Conservation (phyloP, 2,113 vertebrate species). For the Brienomyrus longianalis region DNA sequence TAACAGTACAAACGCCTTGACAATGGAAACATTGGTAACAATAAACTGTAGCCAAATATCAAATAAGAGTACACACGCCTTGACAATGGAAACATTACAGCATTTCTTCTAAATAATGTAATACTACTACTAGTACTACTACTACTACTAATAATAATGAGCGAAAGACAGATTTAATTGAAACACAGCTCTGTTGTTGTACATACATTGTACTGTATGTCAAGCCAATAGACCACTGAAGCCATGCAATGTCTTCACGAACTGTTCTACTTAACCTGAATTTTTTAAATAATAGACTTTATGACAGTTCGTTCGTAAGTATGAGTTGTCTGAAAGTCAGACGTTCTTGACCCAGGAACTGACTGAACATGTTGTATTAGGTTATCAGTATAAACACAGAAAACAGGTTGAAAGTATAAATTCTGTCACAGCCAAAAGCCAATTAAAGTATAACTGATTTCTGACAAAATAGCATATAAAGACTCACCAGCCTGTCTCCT, state of each 20-base stretch:
- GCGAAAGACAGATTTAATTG: background rate
- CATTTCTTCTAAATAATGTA: background rate
- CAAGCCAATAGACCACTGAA: no score
- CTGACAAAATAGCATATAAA: background rate
- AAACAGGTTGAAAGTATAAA: background rate
- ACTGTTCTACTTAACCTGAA: no score
- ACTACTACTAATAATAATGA: no score
- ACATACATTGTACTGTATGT: background rate
- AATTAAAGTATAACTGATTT: background rate
- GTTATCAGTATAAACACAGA: background rate
- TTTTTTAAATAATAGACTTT: no score
- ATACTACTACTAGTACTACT: no score
- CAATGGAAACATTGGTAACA: background rate
- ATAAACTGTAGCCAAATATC: background rate
- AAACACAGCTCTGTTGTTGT: background rate
- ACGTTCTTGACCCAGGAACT: background rate
- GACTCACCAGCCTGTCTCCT: background rate
- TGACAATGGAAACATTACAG: background rate
- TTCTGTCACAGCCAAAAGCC: background rate
- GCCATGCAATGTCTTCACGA: no score
- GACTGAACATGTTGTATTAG: background rate
- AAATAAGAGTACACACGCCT: background rate
- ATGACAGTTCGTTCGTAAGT: background rate
- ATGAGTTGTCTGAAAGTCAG: background rate
- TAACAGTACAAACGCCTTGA: no score